Evolutionary conservation across 2,888 invertebrate species (phyloP).

Genomic region (Hemicrepidius hirtus): DNA sequence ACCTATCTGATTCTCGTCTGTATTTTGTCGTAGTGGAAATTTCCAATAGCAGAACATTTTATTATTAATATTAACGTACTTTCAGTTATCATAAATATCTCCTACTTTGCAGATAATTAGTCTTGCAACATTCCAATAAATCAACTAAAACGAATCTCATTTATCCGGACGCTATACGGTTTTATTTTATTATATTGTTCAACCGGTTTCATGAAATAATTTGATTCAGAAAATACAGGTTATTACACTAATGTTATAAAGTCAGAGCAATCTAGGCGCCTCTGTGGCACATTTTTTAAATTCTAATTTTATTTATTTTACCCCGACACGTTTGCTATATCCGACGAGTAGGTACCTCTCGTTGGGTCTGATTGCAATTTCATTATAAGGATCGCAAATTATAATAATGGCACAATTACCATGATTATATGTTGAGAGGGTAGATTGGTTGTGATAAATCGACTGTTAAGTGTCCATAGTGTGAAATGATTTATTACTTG

Average conservation of each 20-base stretch:
- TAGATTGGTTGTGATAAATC: constrained; percentile 25
- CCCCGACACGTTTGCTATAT: not conserved
- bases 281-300: constrained; percentile 12
- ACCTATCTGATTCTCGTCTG: too few species aligned
- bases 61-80: not conserved
- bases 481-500: constrained; percentile 22
- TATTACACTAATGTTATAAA: constrained; percentile 16
- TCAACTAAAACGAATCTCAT: constrained; percentile 30
- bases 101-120: constrained; percentile 25
- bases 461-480: constrained; percentile 24
- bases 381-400: constrained; percentile 17
- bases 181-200: constrained; percentile 1
- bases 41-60: not conserved
- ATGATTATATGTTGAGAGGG: constrained; percentile 29
- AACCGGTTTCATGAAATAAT: constrained; percentile 29
- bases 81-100: constrained; percentile 5
- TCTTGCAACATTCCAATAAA: constrained; percentile 20
- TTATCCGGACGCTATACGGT: constrained; percentile 9
- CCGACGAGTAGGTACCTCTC: not conserved
- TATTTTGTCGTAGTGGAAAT: too few species aligned
- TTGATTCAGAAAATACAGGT: constrained; percentile 30
- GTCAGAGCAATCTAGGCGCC: not conserved
- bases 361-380: constrained; percentile 17
- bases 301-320: not conserved
- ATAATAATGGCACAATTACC: constrained; percentile 26